A percentile compares a stretch with the other conserved stretches of the same genome.
These are phyloP conservation scores for Oconnorella tubifera DNA, from an alignment of 2,888 invertebrate genomes.

Conservation along the genomic window DNA sequence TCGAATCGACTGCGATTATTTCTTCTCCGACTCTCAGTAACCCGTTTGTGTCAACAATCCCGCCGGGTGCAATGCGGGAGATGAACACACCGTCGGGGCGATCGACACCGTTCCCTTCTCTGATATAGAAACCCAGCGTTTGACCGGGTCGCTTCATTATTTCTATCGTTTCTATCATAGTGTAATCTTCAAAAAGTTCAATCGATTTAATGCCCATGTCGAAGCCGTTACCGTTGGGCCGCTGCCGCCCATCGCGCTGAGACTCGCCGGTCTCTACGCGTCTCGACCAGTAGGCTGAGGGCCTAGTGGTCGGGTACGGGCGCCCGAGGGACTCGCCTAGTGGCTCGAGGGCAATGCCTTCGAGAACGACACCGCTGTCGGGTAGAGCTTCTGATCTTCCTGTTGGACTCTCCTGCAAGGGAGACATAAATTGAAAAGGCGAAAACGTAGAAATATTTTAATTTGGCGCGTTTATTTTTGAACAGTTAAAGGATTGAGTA, in stretches of 20 bases:
- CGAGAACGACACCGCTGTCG: no score
- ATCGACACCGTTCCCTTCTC: conserved; percentile 93
- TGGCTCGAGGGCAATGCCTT: no score
- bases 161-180: conserved; percentile 67
- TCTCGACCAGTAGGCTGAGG: no score
- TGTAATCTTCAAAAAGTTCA: conserved; percentile 26
- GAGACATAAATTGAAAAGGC: no score
- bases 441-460: no score
- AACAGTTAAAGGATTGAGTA: no score
- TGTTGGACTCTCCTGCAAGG: no score
- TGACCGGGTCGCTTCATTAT: conserved; percentile 98
- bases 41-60: conserved; percentile 94
- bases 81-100: conserved; percentile 96
- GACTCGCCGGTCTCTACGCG: not conserved
- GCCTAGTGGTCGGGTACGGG: no score
- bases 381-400: no score
- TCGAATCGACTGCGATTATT: conserved; percentile 94
- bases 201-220: conserved; percentile 30
- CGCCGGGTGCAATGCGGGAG: conserved; percentile 89
- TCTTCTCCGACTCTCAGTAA: conserved; percentile 97
- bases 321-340: no score
- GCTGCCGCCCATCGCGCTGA: not conserved
- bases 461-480: no score
- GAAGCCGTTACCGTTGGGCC: conserved; percentile 15
- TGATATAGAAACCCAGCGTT: conserved; percentile 92